Evolutionary conservation across 2,797 vertebrate genomes (phyloP), one percentile per base, ranked within the genome.

Genomic region (Acomys russatus): DNA sequence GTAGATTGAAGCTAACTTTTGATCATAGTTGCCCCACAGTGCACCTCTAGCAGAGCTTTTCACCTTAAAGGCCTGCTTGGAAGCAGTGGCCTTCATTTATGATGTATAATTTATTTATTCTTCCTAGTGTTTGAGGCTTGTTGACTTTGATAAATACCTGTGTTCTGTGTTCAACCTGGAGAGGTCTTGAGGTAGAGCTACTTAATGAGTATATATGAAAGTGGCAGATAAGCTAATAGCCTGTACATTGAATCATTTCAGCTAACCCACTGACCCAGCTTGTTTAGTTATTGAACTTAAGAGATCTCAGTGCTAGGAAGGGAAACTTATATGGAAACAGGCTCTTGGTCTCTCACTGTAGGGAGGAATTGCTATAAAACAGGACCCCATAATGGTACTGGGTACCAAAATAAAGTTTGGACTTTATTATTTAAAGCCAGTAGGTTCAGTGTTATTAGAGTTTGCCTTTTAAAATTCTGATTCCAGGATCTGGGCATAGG

Each of bases 101-200:
- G 94, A 97, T 98, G 95, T 97, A 61, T 98, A 96, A 98, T 98
- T 98, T 94, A 96, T 95, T 83, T 33, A 51, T 64, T 89, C 79
- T 94, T 93, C 90, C 97, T 17, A 0, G 88, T 11, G 49, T 79
- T 93, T 97, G 95, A 97, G 54, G 78, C 96, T 97, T 97, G 97
- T 97, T 98, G 96, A 95, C 96, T 80, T 96, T 97, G 97, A 94
- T 97, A 97, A 95, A 68, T 94, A 78, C 79, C 38, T 95, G 96
- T 97, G 98, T 97, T 96, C 97, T 85, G 3, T 70, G 76, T 83
- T 54, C 63, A 68, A n/a, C 94, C 97, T 97, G 80, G 87, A 71
- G 97, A 70, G 74, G n/a, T 80, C 80, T 91, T 91, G n/a, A 59
- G 76, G 49, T 96, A 80, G 61, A 88, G 23, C 77, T 94, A 30